Base-by-base conservation (phyloP, 2,888 invertebrate genomes). In the Hydrotaea cyrtoneurina region DNA sequence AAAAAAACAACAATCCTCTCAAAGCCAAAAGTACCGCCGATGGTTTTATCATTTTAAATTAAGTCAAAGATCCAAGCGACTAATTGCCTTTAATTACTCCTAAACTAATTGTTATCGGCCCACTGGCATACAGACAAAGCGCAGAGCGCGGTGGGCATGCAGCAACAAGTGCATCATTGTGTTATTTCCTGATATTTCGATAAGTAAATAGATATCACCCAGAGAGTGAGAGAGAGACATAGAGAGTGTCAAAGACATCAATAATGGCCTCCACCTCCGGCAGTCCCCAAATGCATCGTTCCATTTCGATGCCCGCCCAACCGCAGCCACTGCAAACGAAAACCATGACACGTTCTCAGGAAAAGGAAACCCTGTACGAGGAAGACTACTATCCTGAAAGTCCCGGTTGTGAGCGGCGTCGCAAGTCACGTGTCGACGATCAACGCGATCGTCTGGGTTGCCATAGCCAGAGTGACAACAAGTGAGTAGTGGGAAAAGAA, bases 221-320 rank as follows among this genome's bases (percentile, higher is more conserved):
- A 46, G 13, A 43, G 10, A 43, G 1, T n/a, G 50, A 50, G 17
- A 72, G 36, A 19, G 43, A 55, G 39, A 21, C 43, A 64, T n/a
- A 39, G n/a, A 31, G 0, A 13, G 23, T 11, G 73, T 11, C 26
- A 50, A 11, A 83, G 78, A 83, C 80, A 66, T 71, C 31, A 72
- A 73, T 74, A 78, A 87, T 87, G 88, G 86, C 81, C 71, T 82
- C 81, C 50, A 77, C 73, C 11, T 53, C 79, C 3, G 50, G 71
- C 15, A 85, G 82, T 71, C 82, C 66, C 75, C 80, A 79, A 77
- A 91, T 92, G 86, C 89, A 89, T 78, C 90, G 92, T 66, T 92
- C 92, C 3, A 88, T 89, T 62, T 92, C 92, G 74, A 90, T 92
- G 91, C 92, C 92, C n/a, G 90, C 90, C 10, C 92, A 92, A 81